These are phyloP conservation scores for Lasioglossum pauxillum DNA, from an alignment of 2,888 invertebrate genomes.

Conservation along the genomic window DNA sequence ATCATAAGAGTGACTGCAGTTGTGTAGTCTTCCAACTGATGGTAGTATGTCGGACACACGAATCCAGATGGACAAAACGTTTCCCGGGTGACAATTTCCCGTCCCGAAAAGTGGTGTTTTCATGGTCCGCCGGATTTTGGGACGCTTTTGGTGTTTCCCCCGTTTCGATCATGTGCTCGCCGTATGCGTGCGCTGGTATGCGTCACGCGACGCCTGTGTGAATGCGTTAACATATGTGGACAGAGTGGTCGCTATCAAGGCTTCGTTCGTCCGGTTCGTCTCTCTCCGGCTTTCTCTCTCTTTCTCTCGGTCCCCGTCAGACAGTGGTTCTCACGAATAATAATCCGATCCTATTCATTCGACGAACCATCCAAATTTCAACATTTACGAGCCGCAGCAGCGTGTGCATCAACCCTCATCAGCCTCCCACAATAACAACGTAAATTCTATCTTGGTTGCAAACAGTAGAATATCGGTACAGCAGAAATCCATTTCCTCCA, in stretches of 20 bases:
- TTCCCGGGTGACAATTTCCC: conserved; percentile 29
- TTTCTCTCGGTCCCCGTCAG: conserved; percentile 51
- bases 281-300: conserved; percentile 44
- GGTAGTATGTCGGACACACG: neutral
- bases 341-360: neutral
- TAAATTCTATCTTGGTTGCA: neutral
- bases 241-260: conserved; percentile 71
- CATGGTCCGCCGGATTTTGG: conserved; percentile 43
- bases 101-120: conserved; percentile 40
- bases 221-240: conserved; percentile 72
- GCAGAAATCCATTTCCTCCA: neutral
- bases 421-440: neutral
- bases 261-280: conserved; percentile 66
- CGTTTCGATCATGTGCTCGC: conserved; percentile 61
- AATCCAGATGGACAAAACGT: conserved; percentile 13
- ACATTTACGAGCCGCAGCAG: neutral
- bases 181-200: conserved; percentile 61
- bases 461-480: neutral
- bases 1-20: neutral
- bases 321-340: conserved; percentile 71
- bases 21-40: neutral
- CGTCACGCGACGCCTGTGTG: conserved; percentile 62
- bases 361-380: neutral
- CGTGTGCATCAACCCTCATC: neutral
- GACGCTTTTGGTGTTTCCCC: conserved; percentile 57